A percentile compares a stretch with the other conserved stretches of the same genome.
These are phyloP conservation scores for Barbus barbus DNA, from an alignment of 2,113 vertebrate genomes.

Conservation along the genomic window DNA sequence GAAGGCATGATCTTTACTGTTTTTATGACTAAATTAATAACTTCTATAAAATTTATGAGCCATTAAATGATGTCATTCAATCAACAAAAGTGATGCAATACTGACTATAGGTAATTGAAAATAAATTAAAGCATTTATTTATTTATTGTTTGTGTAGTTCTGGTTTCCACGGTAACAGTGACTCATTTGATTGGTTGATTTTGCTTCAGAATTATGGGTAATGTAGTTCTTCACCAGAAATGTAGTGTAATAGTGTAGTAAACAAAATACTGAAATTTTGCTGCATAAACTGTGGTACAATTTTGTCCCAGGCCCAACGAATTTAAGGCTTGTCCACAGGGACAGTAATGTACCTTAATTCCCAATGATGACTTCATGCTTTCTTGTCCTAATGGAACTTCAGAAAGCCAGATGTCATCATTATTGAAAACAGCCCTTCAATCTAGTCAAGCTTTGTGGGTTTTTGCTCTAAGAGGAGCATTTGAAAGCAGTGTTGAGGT, in stretches of 20 bases:
- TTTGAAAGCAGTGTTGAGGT: constrained; percentile 16
- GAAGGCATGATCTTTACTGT: not conserved
- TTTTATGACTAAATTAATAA: too few species aligned
- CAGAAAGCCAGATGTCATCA: constrained; percentile 43
- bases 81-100: not conserved
- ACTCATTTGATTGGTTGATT: too few species aligned
- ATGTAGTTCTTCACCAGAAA: not conserved
- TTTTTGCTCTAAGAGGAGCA: not conserved
- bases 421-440: constrained; percentile 34
- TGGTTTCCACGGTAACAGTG: too few species aligned
- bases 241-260: too few species aligned
- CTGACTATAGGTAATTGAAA: not conserved
- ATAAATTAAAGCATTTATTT: not conserved
- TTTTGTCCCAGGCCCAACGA: not conserved
- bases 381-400: constrained; percentile 6
- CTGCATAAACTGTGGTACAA: too few species aligned
- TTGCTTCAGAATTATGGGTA: not conserved
- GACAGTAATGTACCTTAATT: not conserved
- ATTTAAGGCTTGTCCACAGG: not conserved
- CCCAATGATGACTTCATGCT: not conserved
- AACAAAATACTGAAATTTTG: too few species aligned
- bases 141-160: too few species aligned
- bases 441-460: constrained; percentile 5
- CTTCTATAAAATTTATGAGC: too few species aligned
- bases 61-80: not conserved